Base-by-base conservation (phyloP, 2,797 vertebrate genomes). In the Merluccius polli region DNA sequence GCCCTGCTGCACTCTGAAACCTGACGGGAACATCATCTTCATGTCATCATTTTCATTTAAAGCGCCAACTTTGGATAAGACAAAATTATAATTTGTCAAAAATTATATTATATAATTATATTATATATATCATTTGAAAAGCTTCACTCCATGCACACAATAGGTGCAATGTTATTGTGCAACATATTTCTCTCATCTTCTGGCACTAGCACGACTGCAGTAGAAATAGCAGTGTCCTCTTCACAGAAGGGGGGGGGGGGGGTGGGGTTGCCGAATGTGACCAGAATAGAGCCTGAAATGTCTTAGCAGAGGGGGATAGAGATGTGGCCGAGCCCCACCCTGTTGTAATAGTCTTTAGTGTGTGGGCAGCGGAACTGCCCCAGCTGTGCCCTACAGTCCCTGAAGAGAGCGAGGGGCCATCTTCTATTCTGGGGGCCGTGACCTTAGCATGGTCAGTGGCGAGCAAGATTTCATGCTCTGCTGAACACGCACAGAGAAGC, bases 331-430 rank as follows among this genome's bases (percentile, higher is more conserved):
- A 74, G 13, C 85, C 18, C 81, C 84, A 75, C 70, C 85, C 78
- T 36, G 78, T 71, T 79, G 79, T 82, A 82, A 83, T 88, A 79
- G 86, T 90, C 87, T 87, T 84, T 36, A 44, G 86, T 81, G 84
- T 88, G 86, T 88, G 85, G 85, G 86, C 36, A 9, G 65, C 71
- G 48, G 81, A 88, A 83, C 79, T 11, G 0, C 77, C 70, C 75
- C 80, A 85, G 86, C 84, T 86, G 87, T 83, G 84, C 71, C 52
- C 79, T 33, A n/a, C 1, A 8, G 74, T 78, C 79, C 80, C 80
- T 32, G 72, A 74, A 78, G 83, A 88, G 75, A 81, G 70, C 5
- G 75, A 77, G 75, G 48, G 77, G 77, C 69, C 63, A 1, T 80
- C 69, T 82, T 41, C 81, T 79, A 83, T n/a, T 59, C 52, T 31